Evolutionary conservation across 2,888 invertebrate genomes (phyloP).

Genomic region (Clusia tigrina): DNA sequence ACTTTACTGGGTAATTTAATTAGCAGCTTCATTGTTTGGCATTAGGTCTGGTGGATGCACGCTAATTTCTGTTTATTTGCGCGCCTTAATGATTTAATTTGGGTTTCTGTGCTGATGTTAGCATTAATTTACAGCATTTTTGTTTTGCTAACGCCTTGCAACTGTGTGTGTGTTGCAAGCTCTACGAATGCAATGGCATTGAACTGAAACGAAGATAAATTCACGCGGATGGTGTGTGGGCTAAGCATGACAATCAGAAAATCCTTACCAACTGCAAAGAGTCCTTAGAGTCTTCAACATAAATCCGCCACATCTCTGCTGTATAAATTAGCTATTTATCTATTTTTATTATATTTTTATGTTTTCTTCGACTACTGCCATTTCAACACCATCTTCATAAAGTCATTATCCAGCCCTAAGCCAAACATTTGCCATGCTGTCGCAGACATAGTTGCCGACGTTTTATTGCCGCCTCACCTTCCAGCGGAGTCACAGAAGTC

Average conservation of each 20-base stretch:
- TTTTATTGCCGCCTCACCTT: too few species aligned
- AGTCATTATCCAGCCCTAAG: too few species aligned
- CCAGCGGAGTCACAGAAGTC: too few species aligned
- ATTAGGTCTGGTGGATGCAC: constrained; percentile 17
- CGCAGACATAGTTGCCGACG: too few species aligned
- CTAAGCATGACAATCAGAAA: not conserved
- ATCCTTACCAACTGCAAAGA: too few species aligned
- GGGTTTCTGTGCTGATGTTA: constrained; percentile 1
- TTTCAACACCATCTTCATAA: not conserved
- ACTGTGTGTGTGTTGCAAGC: not conserved
- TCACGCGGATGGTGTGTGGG: not conserved
- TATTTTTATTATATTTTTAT: not conserved
- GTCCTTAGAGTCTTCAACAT: too few species aligned
- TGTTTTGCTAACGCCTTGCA: not conserved
- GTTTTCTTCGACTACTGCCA: not conserved
- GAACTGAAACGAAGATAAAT: not conserved
- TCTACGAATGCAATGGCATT: too few species aligned
- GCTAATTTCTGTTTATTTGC: constrained; percentile 25
- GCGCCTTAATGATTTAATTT: constrained; percentile 16
- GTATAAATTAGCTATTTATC: too few species aligned
- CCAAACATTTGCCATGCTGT: too few species aligned
- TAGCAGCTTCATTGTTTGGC: constrained; percentile 37
- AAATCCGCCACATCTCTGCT: too few species aligned
- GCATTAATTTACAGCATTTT: not conserved
- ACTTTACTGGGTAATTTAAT: constrained; percentile 54